Base-by-base conservation (phyloP, 2,888 invertebrate species). In the Latheticus oryzae region DNA sequence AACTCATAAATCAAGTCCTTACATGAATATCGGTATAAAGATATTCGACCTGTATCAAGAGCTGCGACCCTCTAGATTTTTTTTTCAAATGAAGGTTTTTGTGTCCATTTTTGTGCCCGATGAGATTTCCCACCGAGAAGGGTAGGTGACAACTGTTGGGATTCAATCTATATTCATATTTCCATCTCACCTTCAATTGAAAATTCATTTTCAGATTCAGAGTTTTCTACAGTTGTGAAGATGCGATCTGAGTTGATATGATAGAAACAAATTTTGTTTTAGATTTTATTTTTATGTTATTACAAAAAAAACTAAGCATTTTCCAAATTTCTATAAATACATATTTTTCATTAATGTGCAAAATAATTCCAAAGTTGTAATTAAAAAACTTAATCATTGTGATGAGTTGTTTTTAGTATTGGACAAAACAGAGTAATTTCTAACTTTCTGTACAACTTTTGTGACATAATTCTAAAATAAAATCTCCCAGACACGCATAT, bases 141-240 rank as follows among this genome's bases (percentile, higher is more conserved):
- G 42, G 51, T 51, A 53, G 58, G 40, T 58, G 58, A 55, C 55
- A 61, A 63, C 58, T 53, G 60, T 50, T 60, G 54, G 57, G 54
- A 63, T 63, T 59, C 63, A 61, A 61, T 63, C 59, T 63, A 63
- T 63, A 63, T 63, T 63, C 63, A 61, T 63, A 63, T 63, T 63
- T 63, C 51, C 59, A 55, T 60, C 58, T 54, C 61, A 50, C 28
- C 59, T 40, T 60, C 63, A 59, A 63, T 63, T 52, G 58, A 56
- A 59, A 63, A 63, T 63, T 63, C 63, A 58, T 61, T 61, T 58
- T 42, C 48, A 47, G 45, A 32, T 50, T 12, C 38, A 48, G 55
- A 33, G 40, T 38, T 47, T n/a, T n/a, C 38, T 40, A 12, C 38
- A 26, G 42, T 32, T 42, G 42, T 13, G 11, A 38, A 42, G 17